Conservation (phyloP, 37 sponge, comb jelly and placozoan genomes). For the Ianthella basta region DNA sequence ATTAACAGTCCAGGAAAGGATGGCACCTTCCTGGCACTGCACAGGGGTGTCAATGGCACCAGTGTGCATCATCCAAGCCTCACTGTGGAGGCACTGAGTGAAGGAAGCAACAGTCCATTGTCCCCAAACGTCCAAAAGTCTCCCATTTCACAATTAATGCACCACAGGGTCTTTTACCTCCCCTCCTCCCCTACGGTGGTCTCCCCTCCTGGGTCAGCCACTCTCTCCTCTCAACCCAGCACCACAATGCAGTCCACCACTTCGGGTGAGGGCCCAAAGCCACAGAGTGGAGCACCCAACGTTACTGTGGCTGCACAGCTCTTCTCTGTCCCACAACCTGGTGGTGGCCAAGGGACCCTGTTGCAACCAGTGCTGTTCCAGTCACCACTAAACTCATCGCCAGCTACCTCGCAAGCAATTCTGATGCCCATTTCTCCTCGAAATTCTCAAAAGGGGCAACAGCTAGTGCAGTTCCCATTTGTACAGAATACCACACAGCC, state of each 20-base stretch:
- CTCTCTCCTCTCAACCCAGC: not conserved
- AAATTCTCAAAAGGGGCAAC: no score
- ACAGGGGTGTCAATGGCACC: not conserved
- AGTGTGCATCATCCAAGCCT: not conserved
- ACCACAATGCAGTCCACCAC: not conserved
- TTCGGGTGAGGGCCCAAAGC: not conserved
- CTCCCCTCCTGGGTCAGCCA: constrained; percentile 21
- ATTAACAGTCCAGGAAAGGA: not conserved
- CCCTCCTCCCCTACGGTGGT: constrained; percentile 24
- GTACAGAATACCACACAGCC: not conserved
- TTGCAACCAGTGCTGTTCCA: not conserved
- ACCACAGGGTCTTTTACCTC: not conserved
- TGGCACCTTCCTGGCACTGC: not conserved
- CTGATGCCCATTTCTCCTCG: constrained; percentile 25
- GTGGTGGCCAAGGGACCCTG: not conserved
- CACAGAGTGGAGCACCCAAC: not conserved
- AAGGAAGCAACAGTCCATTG: not conserved
- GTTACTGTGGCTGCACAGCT: not conserved
- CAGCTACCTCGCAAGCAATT: no score
- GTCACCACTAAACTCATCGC: not conserved
- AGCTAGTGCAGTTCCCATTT: not conserved
- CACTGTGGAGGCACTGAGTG: not conserved
- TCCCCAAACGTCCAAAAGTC: constrained; percentile 16
- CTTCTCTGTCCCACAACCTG: not conserved
- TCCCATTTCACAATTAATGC: not conserved